These are phyloP conservation scores for Troilus luridus DNA, from an alignment of 2,888 invertebrate genomes.

Conservation along the genomic window DNA sequence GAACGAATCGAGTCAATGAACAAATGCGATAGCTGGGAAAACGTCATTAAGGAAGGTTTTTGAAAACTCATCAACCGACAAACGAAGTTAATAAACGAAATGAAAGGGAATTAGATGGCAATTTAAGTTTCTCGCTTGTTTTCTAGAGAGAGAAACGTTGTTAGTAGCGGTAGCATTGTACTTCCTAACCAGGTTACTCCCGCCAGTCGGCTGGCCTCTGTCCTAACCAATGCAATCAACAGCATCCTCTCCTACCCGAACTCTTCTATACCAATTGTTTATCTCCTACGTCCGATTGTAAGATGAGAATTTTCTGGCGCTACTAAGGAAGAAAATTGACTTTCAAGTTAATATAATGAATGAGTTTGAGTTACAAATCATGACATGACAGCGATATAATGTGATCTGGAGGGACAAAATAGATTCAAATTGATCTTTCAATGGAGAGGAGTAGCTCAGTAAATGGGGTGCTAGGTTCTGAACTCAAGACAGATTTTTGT, in stretches of 20 bases:
- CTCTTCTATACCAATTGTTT: background rate
- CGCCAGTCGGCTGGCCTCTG: background rate
- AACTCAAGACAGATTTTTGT: no score
- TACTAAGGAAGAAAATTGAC: background rate
- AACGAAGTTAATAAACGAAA: conserved; percentile 24
- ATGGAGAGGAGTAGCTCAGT: no score
- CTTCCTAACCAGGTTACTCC: background rate
- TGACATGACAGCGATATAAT: no score
- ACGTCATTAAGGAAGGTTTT: background rate
- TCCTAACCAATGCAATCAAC: conserved; percentile 17
- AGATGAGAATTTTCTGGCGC: background rate
- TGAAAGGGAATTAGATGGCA: conserved; percentile 20
- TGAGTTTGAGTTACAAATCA: no score
- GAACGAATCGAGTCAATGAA: background rate
- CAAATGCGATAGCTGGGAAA: background rate
- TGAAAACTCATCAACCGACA: background rate
- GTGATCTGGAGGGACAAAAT: no score
- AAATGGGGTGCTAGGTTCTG: no score
- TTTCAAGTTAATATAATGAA: background rate
- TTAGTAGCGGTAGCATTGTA: background rate
- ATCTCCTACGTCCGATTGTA: background rate
- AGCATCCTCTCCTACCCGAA: background rate
- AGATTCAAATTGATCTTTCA: no score
- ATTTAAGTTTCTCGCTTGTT: conserved; percentile 36
- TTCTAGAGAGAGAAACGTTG: background rate